A percentile compares a stretch with the other conserved stretches of the same genome.
Evolutionary conservation across 2,113 vertebrate genomes (phyloP).

Genomic region (Eublepharis macularius): DNA sequence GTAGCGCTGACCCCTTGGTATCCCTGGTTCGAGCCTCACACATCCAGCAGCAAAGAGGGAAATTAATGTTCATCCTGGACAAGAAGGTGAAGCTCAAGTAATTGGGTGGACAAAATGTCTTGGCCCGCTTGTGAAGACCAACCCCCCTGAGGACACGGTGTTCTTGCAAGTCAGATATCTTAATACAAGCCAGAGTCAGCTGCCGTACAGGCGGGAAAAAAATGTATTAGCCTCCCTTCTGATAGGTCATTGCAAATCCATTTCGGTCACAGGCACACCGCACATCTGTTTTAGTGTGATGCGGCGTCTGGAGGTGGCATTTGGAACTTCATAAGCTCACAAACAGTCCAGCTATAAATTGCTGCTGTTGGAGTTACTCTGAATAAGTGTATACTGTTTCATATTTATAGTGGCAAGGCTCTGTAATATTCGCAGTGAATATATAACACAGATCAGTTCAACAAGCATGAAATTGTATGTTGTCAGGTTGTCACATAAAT

Average conservation of each 20-base stretch:
- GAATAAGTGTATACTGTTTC: slow-evolving; percentile 83
- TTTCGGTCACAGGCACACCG: slow-evolving; percentile 76
- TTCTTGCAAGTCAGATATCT: slow-evolving; percentile 75
- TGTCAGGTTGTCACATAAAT: slow-evolving; percentile 86
- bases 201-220: slow-evolving; percentile 74
- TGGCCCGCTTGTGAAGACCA: slow-evolving; percentile 75
- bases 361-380: slow-evolving; percentile 77
- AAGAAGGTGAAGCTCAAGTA: slow-evolving; percentile 59
- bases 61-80: slow-evolving; percentile 11
- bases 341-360: slow-evolving; percentile 78
- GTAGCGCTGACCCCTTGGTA: neutral
- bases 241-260: slow-evolving; percentile 79
- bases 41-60: neutral
- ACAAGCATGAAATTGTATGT: slow-evolving; percentile 86
- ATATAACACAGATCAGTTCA: slow-evolving; percentile 84
- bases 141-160: slow-evolving; percentile 77
- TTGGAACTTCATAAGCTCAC: slow-evolving; percentile 69
- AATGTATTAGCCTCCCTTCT: slow-evolving; percentile 74
- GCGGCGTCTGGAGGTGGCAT: slow-evolving; percentile 76
- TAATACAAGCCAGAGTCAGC: slow-evolving; percentile 83
- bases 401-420: slow-evolving; percentile 81
- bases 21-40: neutral
- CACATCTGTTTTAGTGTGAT: slow-evolving; percentile 81
- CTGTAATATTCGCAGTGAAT: slow-evolving; percentile 80
- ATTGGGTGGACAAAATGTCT: slow-evolving; percentile 70